Percentiles rank a stretch among this genome's conserved stretches.
phyloP scores from a whole-genome alignment of 2,113 vertebrate species.

The Calidris pugnax region DNA sequence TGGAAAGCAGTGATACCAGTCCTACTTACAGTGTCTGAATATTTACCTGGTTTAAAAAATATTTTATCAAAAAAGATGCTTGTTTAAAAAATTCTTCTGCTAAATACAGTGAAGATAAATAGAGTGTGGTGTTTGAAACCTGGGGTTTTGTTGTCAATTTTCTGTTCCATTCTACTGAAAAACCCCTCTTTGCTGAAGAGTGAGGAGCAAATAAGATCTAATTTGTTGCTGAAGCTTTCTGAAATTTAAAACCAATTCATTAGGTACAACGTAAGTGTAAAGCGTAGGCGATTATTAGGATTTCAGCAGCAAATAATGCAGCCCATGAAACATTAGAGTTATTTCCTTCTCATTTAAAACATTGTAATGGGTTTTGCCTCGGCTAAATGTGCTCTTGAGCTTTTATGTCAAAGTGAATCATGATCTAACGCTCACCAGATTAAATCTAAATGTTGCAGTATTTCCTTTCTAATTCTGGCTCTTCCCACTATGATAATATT shows the following conservation, averaged over 20 bases:
- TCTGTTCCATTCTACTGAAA: background rate
- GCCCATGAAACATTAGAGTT: slow-evolving; percentile 29
- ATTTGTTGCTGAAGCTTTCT: background rate
- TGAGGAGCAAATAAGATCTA: background rate
- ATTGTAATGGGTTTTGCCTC: background rate
- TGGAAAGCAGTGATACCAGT: background rate
- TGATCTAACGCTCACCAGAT: slow-evolving; percentile 36
- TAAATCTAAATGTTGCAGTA: slow-evolving; percentile 6
- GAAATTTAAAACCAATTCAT: slow-evolving; percentile 6
- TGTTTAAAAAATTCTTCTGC: background rate
- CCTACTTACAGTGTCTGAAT: background rate
- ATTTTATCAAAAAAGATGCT: background rate
- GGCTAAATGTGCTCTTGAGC: slow-evolving; percentile 49
- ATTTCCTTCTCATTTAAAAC: slow-evolving; percentile 40
- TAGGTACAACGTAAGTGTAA: background rate
- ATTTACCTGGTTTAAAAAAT: background rate
- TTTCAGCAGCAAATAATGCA: slow-evolving; percentile 56
- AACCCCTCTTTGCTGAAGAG: background rate
- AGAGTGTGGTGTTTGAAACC: background rate
- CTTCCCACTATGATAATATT: slow-evolving; percentile 26
- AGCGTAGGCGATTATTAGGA: slow-evolving; percentile 9
- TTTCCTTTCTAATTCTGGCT: slow-evolving; percentile 47
- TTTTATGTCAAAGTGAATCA: slow-evolving; percentile 59
- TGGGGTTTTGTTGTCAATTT: background rate
- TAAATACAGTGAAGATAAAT: background rate